phyloP scores from a whole-genome alignment of 1,140 invertebrate species.

The Penaeus chinensis region DNA sequence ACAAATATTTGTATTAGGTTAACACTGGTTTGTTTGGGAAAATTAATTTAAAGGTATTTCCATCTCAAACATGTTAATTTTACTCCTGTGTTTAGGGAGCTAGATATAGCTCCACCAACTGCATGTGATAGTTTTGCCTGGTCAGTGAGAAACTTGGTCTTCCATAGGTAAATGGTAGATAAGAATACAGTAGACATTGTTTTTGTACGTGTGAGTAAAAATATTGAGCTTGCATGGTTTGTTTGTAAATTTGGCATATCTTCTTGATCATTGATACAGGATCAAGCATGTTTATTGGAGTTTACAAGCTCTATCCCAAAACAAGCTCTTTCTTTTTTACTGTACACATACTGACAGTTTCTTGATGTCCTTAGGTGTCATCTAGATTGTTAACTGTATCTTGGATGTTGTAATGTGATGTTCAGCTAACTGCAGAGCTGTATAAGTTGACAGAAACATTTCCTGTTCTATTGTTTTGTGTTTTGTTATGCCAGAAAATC shows the following conservation, averaged over 20 bases:
- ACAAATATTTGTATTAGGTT: neutral
- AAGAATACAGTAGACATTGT: slow-evolving; percentile 41
- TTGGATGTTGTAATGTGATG: slow-evolving; percentile 15
- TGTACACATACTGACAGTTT: slow-evolving; percentile 11
- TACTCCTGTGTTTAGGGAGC: slow-evolving; percentile 31
- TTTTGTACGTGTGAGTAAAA: no score
- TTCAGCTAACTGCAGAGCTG: neutral
- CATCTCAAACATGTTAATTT: slow-evolving; percentile 11
- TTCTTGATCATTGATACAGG: no score
- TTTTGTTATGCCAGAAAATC: no score
- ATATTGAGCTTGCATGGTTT: no score
- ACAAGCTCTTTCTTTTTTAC: no score
- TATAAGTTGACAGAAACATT: neutral
- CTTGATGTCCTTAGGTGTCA: slow-evolving; percentile 34
- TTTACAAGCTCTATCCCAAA: no score
- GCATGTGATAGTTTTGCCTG: slow-evolving; percentile 56
- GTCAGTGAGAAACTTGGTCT: slow-evolving; percentile 51
- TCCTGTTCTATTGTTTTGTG: no score
- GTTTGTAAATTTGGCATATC: no score
- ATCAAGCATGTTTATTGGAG: no score
- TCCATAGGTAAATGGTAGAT: slow-evolving; percentile 52
- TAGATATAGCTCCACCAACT: slow-evolving; percentile 40
- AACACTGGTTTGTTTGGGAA: neutral
- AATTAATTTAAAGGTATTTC: neutral
- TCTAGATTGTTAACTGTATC: slow-evolving; percentile 34